Evolutionary conservation across 2,113 vertebrate genomes (phyloP).

Genomic region (Irena cyanogastra): DNA sequence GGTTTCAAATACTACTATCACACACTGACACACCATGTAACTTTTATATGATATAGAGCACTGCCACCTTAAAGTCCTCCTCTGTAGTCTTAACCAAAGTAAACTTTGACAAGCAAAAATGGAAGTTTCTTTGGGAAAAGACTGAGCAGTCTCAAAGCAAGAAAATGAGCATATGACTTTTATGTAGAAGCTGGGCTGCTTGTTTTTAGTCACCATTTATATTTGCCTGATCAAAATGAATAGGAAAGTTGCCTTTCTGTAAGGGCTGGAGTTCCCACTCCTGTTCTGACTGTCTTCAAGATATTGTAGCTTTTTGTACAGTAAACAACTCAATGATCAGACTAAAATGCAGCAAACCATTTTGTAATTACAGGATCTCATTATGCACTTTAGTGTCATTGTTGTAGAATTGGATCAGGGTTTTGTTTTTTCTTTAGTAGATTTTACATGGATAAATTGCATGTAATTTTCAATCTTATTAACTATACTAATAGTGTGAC

Average conservation of each 20-base stretch:
- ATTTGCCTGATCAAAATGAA: neutral
- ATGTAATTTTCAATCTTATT: constrained; percentile 7
- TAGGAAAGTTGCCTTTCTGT: neutral
- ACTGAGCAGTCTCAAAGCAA: neutral
- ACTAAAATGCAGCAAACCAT: neutral
- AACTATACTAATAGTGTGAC: neutral
- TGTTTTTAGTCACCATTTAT: neutral
- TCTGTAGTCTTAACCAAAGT: neutral
- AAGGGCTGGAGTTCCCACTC: neutral
- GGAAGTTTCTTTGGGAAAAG: neutral
- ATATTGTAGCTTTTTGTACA: neutral
- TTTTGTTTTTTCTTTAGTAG: neutral
- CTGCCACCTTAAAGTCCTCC: neutral
- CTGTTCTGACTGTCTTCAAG: neutral
- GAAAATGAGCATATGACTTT: neutral
- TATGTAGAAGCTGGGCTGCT: neutral
- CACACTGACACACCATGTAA: neutral
- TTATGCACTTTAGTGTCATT: neutral
- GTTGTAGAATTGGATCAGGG: neutral
- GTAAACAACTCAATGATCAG: neutral
- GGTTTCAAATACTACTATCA: neutral
- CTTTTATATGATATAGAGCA: neutral
- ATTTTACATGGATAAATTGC: neutral
- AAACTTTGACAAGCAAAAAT: neutral
- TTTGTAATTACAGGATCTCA: neutral